phyloP scores from a whole-genome alignment of 23 tunicate species.

The Halocynthia aurantium region DNA sequence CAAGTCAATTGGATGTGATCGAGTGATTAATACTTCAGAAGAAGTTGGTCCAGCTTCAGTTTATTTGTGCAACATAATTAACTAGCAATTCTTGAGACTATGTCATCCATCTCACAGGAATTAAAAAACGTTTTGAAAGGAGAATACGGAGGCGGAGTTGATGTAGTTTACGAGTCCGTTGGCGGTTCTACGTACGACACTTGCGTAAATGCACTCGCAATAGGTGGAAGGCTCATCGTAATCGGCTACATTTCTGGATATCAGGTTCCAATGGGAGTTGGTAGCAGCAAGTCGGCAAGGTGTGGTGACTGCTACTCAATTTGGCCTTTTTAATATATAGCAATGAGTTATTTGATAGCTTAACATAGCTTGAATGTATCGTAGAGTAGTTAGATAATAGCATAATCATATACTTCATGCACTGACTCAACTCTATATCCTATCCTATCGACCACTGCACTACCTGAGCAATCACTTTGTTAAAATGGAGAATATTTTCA shows the following conservation, averaged over 20 bases:
- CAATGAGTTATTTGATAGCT: background rate
- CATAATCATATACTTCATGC: background rate
- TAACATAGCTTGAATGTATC: no score
- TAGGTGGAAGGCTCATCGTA: slow-evolving; percentile 70
- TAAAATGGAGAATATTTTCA: background rate
- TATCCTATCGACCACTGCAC: background rate
- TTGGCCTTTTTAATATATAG: background rate
- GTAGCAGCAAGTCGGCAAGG: slow-evolving; percentile 59
- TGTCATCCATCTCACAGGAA: slow-evolving; percentile 27
- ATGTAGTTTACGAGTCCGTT: slow-evolving; percentile 92
- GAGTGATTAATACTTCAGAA: slow-evolving; percentile 57
- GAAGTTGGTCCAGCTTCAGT: slow-evolving; percentile 22
- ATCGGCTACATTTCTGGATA: slow-evolving; percentile 95
- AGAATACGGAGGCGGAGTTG: slow-evolving; percentile 64
- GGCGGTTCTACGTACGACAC: slow-evolving; percentile 89
- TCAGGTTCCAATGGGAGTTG: slow-evolving; percentile 77
- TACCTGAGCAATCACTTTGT: background rate
- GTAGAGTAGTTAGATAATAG: no score
- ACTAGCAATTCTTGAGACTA: background rate
- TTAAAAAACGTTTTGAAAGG: slow-evolving; percentile 42
- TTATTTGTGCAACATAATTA: background rate
- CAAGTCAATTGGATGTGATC: slow-evolving; percentile 89
- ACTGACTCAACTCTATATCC: background rate
- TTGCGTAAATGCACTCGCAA: slow-evolving; percentile 69
- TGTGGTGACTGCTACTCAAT: slow-evolving; percentile 5